These are phyloP conservation scores for Sus scrofa DNA, from an alignment of 2,113 vertebrate species.

Conservation along the genomic window DNA sequence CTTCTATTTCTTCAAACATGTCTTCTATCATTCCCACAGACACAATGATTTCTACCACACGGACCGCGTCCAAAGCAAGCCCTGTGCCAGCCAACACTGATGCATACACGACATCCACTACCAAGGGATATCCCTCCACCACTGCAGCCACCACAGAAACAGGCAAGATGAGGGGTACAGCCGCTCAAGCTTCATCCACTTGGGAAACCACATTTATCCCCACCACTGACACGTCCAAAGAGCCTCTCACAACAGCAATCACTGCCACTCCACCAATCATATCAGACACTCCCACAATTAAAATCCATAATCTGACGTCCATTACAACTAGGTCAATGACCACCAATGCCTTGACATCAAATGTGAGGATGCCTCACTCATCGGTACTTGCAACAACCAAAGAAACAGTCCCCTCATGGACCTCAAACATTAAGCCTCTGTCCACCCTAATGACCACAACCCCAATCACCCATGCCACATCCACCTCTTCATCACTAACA, in stretches of 20 bases:
- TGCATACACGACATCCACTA: background rate
- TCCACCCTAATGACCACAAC: background rate
- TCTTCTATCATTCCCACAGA: background rate
- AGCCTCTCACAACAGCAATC: fast-evolving
- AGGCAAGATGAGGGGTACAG: fast-evolving
- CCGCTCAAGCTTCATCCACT: background rate
- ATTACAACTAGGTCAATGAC: fast-evolving
- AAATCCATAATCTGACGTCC: fast-evolving
- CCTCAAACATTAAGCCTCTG: fast-evolving
- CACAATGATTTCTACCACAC: background rate
- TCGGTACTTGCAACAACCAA: fast-evolving
- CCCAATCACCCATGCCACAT: fast-evolving
- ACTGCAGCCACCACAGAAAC: no score
- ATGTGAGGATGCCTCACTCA: fast-evolving
- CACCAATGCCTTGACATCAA: fast-evolving
- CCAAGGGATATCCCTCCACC: background rate
- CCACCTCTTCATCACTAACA: background rate
- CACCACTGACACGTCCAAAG: fast-evolving
- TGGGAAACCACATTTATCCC: fast-evolving
- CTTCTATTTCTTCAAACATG: background rate
- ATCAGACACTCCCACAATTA: background rate
- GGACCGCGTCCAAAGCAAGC: background rate
- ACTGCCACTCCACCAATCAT: fast-evolving
- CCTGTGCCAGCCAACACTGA: background rate
- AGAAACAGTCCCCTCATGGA: fast-evolving